phyloP scores from a whole-genome alignment of 2,888 invertebrate genomes.

The Pammene fasciana region DNA sequence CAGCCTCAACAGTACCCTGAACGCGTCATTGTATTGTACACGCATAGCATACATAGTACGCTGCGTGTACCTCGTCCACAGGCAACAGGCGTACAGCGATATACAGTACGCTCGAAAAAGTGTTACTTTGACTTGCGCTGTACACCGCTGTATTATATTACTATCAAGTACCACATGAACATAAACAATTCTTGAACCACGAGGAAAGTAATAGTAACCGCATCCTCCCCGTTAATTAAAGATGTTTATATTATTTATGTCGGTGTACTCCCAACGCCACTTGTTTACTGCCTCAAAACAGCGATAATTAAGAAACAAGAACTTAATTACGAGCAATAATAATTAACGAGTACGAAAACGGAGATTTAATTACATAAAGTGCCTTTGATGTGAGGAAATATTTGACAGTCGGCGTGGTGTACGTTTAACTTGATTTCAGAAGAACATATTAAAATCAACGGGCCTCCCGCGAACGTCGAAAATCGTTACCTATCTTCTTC shows the following conservation, averaged over 20 bases:
- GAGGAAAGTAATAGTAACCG: constrained; percentile 11
- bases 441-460: not conserved
- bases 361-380: constrained; percentile 31
- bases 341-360: constrained; percentile 36
- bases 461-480: too few species aligned
- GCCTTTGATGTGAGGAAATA: constrained; percentile 25
- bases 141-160: too few species aligned
- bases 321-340: constrained; percentile 40
- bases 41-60: too few species aligned
- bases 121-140: too few species aligned
- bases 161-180: not conserved
- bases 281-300: constrained; percentile 28
- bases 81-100: too few species aligned
- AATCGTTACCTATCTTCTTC: too few species aligned
- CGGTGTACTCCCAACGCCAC: constrained; percentile 13
- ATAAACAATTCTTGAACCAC: not conserved
- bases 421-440: not conserved
- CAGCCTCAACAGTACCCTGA: too few species aligned
- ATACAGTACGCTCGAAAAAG: too few species aligned
- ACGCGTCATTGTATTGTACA: too few species aligned
- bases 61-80: too few species aligned
- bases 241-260: not conserved
- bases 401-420: constrained; percentile 4
- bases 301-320: constrained; percentile 40
- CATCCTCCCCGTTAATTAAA: constrained; percentile 19